A percentile compares a stretch with the other conserved stretches of the same genome.
Evolutionary conservation across 1,140 invertebrate species (phyloP).

Genomic region (Solen grandis): DNA sequence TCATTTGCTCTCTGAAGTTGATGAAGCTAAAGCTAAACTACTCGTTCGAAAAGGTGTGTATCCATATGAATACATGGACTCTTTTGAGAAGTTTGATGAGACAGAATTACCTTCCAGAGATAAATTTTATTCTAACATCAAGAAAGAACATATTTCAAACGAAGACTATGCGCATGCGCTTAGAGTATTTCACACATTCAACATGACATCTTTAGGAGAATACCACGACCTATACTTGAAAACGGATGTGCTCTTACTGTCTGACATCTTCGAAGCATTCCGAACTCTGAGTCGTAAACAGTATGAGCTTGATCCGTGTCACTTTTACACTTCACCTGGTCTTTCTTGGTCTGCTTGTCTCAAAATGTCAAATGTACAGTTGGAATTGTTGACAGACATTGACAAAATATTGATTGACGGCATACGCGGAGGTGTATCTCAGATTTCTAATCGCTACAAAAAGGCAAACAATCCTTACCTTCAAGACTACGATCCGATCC

Average conservation of each 20-base stretch:
- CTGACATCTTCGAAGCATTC: conserved; percentile 82
- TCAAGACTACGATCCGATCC: conserved; percentile 36
- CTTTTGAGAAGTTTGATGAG: background rate
- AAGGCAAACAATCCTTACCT: conserved; percentile 68
- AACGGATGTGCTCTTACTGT: too few relatives aligned
- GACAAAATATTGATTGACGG: conserved; percentile 63
- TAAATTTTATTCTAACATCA: conserved; percentile 16
- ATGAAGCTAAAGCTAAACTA: background rate
- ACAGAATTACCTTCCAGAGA: conserved; percentile 7
- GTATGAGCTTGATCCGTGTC: conserved; percentile 66
- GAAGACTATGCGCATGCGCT: too few relatives aligned
- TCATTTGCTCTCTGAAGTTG: too few relatives aligned
- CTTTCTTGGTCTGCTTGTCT: conserved; percentile 68
- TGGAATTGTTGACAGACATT: conserved; percentile 64
- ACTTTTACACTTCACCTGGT: conserved; percentile 72
- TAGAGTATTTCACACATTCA: background rate
- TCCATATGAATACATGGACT: conserved; percentile 55
- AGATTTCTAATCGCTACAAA: conserved; percentile 54
- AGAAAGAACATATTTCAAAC: conserved; percentile 12
- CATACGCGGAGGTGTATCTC: too few relatives aligned
- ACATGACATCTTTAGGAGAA: conserved; percentile 18
- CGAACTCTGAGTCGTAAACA: conserved; percentile 51
- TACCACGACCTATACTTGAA: conserved; percentile 77
- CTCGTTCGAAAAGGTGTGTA: too few relatives aligned
- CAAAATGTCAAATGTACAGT: conserved; percentile 58